Evolutionary conservation across 2,113 vertebrate genomes (phyloP), one percentile per base, ranked within the genome.

Genomic region (Indicator maculatus): DNA sequence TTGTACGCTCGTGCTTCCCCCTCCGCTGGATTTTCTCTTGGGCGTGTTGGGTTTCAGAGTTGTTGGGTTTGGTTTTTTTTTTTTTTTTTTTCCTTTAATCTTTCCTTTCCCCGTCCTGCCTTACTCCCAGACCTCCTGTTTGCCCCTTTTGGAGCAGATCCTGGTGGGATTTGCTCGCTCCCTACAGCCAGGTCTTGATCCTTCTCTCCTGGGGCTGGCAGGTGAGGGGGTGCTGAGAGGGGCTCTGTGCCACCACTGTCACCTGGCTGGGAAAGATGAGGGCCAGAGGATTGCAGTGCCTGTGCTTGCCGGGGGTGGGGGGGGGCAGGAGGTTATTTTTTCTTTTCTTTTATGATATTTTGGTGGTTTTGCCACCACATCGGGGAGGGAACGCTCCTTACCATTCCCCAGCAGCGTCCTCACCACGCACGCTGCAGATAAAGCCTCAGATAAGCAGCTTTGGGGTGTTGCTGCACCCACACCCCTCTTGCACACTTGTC

Each of bases 271-370:
- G 36, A 39, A 55, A 9, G 50, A 18, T 4, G 6, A 1, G 44
- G 55, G 56, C 38, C 14, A 3, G 1, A 20, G n/a, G 58, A 5
- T 73, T 2, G 26, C 72, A 0, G 30, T 6, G 21, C 21, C 38
- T 6, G 38, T 3, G 31, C 0, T 6, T 5, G 53, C 26, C 9
- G 0, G 23, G 50, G 14, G 23, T 0, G 28, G 33, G 8, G 0
- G 3, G 56, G 16, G 24, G 12, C 1, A 1, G 17, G 16, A 52
- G 21, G 9, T 72, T 6, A 4, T 41, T 61, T 78, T 20, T 50
- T 19, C 2, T 31, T 89, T 89, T 19, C 18, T 50, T 88, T 33
- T 14, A 56, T 59, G 86, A 8, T 4, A 16, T 38, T 15, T 61
- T 36, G 3, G 26, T 60, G 15, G 85, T 33, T 14, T 41, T 0